Evolutionary conservation across 2,113 vertebrate genomes (phyloP).

Genomic region (Synodontis membranacea): DNA sequence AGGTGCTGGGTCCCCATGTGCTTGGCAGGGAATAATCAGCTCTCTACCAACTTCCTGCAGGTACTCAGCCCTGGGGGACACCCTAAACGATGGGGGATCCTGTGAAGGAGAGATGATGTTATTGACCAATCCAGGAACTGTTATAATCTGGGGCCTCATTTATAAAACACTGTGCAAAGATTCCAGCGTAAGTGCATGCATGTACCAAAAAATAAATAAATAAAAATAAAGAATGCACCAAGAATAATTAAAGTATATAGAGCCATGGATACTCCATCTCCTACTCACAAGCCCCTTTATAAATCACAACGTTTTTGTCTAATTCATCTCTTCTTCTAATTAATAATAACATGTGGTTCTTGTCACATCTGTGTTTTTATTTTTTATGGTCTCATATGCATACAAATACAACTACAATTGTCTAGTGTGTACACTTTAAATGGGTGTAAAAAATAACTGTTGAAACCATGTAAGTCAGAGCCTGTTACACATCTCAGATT

Average conservation of each 20-base stretch:
- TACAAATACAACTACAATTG: background rate
- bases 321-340: background rate
- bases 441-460: background rate
- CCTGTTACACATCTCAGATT: background rate
- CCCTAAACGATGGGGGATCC: slow-evolving; percentile 84
- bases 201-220: background rate
- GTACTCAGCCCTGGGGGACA: slow-evolving; percentile 84
- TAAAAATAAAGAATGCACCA: background rate
- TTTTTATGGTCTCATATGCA: background rate
- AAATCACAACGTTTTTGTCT: background rate
- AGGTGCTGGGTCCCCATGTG: slow-evolving; percentile 82
- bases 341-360: background rate
- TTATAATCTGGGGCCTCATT: background rate
- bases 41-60: slow-evolving; percentile 92
- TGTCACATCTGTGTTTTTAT: background rate
- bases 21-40: slow-evolving; percentile 83
- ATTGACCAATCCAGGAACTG: background rate
- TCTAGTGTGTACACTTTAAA: background rate
- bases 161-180: background rate
- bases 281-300: background rate
- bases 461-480: background rate
- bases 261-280: background rate
- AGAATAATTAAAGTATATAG: background rate
- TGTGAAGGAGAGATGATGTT: slow-evolving; percentile 52
- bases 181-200: background rate